These are phyloP conservation scores for Varanus komodoensis DNA, from an alignment of 2,113 vertebrate species.

Conservation along the genomic window DNA sequence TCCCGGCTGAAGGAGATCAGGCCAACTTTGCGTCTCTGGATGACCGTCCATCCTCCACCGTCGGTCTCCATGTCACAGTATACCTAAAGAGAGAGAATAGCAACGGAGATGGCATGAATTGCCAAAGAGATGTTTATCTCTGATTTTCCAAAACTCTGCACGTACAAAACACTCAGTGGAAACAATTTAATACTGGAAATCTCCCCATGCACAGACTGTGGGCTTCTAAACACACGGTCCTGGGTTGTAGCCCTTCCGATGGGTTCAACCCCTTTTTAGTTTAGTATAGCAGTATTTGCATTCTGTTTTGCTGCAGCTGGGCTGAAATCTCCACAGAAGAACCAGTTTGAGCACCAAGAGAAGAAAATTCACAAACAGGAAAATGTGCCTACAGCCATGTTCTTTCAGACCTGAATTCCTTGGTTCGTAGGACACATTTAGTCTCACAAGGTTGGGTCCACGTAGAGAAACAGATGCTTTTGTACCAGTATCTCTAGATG, in stretches of 20 bases:
- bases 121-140: too few relatives aligned
- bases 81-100: slow-evolving; percentile 75
- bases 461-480: not conserved
- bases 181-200: not conserved
- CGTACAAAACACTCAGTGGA: not conserved
- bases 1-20: slow-evolving; percentile 91
- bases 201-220: not conserved
- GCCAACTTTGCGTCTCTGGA: slow-evolving; percentile 94
- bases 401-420: not conserved
- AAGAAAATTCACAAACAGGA: not conserved
- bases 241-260: not conserved
- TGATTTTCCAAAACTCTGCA: not conserved
- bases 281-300: not conserved
- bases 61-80: slow-evolving; percentile 96
- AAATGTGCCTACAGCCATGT: not conserved
- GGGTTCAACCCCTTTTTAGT: not conserved
- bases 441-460: not conserved
- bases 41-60: slow-evolving; percentile 94
- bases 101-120: not conserved
- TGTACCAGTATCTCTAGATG: not conserved
- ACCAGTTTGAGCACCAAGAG: not conserved
- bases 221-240: not conserved
- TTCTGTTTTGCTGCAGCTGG: not conserved
- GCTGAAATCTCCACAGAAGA: not conserved
- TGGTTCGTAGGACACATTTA: not conserved